These are phyloP conservation scores for Ceyx melanurus DNA, from an alignment of 2,113 vertebrate species.

Conservation along the genomic window DNA sequence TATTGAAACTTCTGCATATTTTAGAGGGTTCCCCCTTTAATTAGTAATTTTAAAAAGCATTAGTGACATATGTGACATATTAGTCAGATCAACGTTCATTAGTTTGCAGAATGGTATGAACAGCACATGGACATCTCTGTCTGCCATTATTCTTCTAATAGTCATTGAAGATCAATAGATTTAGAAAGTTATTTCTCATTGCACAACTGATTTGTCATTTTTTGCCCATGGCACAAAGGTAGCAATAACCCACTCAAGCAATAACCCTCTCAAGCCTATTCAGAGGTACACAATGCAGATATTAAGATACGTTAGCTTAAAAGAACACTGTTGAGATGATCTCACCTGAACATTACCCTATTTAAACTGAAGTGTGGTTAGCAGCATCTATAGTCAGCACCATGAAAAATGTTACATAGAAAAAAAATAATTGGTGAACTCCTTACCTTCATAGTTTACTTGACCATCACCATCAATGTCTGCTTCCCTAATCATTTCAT, in stretches of 20 bases:
- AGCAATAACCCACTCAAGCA: background rate
- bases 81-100: background rate
- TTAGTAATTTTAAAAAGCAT: background rate
- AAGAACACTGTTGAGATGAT: background rate
- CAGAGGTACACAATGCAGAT: background rate
- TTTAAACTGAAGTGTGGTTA: background rate
- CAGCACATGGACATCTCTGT: background rate
- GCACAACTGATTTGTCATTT: background rate
- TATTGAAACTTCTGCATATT: background rate
- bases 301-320: background rate
- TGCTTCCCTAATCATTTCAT: constrained; percentile 99
- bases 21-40: background rate
- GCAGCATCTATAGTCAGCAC: background rate
- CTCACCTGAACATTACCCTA: background rate
- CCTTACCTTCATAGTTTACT: constrained; percentile 99
- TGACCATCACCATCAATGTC: constrained; percentile 99
- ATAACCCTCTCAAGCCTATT: background rate
- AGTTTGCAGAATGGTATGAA: background rate
- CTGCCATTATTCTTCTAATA: background rate
- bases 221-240: background rate
- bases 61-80: background rate
- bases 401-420: background rate
- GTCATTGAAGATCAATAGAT: background rate
- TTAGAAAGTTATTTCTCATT: background rate
- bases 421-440: background rate